phyloP scores from a whole-genome alignment of 1,140 invertebrate species.

The Drosophila bipectinata region DNA sequence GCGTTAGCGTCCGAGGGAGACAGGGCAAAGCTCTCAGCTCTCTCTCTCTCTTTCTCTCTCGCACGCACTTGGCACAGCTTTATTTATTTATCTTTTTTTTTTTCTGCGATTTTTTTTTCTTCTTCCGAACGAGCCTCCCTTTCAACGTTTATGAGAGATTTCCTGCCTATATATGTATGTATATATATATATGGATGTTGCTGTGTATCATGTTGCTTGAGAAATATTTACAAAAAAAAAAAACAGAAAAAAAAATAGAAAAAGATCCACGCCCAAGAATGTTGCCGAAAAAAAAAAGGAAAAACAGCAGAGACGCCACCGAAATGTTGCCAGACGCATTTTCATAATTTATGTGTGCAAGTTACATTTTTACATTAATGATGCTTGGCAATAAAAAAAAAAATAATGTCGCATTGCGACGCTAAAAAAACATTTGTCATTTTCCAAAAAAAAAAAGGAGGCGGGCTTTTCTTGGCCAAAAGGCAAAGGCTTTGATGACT shows the following conservation, averaged over 20 bases:
- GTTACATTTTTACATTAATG: constrained; percentile 42
- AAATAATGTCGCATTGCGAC: constrained; percentile 45
- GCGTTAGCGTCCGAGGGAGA: constrained; percentile 6
- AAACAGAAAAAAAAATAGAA: no score
- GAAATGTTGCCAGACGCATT: constrained; percentile 74
- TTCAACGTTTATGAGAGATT: constrained; percentile 54
- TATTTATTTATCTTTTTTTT: constrained; percentile 31
- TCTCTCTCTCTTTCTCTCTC: constrained; percentile 1
- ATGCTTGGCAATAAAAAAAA: constrained; percentile 7
- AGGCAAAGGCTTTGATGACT: constrained; percentile 39
- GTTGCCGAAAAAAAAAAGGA: constrained; percentile 37
- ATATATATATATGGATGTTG: not conserved
- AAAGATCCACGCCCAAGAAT: constrained; percentile 33
- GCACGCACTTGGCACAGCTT: constrained; percentile 44
- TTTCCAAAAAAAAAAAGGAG: not conserved
- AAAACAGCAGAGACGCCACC: not conserved
- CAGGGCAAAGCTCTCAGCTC: constrained; percentile 21
- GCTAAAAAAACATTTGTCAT: constrained; percentile 31
- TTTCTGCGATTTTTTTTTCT: constrained; percentile 24
- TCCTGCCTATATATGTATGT: constrained; percentile 19
- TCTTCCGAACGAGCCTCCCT: constrained; percentile 65
- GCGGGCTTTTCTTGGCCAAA: not conserved
- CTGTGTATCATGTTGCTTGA: not conserved
- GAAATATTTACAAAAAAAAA: not conserved
- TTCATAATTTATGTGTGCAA: constrained; percentile 70